Evolutionary conservation across 2,113 vertebrate species (phyloP).

Genomic region (Chauna torquata): DNA sequence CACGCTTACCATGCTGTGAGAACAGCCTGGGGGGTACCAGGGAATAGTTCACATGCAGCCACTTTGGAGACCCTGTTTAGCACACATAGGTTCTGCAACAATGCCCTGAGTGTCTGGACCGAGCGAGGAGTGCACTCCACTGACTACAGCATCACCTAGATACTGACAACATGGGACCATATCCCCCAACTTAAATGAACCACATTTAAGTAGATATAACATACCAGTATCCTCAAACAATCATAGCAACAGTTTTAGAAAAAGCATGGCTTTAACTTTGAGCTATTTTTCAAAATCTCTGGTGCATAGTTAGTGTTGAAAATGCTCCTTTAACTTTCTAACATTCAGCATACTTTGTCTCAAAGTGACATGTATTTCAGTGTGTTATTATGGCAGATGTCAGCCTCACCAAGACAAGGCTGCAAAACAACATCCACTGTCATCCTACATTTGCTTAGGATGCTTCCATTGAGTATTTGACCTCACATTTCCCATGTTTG

Average conservation of each 20-base stretch:
- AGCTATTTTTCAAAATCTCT: background rate
- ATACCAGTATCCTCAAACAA: background rate
- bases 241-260: background rate
- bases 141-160: background rate
- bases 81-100: background rate
- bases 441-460: background rate
- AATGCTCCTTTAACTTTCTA: background rate
- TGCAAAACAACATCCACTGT: background rate
- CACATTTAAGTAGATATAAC: background rate
- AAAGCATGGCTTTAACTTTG: background rate
- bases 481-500: background rate
- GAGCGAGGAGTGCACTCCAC: background rate
- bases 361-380: background rate
- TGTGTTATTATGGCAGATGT: background rate
- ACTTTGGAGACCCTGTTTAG: background rate
- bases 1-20: background rate
- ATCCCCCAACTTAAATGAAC: background rate
- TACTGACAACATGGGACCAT: accelerated
- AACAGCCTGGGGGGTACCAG: background rate
- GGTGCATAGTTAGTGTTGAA: background rate
- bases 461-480: background rate
- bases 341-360: background rate
- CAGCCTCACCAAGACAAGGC: background rate
- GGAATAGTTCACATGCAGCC: background rate
- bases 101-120: background rate